A percentile compares a stretch with the other conserved stretches of the same genome.
These are phyloP conservation scores for Dascillus cervinus DNA, from an alignment of 2,888 invertebrate species.

Conservation along the genomic window DNA sequence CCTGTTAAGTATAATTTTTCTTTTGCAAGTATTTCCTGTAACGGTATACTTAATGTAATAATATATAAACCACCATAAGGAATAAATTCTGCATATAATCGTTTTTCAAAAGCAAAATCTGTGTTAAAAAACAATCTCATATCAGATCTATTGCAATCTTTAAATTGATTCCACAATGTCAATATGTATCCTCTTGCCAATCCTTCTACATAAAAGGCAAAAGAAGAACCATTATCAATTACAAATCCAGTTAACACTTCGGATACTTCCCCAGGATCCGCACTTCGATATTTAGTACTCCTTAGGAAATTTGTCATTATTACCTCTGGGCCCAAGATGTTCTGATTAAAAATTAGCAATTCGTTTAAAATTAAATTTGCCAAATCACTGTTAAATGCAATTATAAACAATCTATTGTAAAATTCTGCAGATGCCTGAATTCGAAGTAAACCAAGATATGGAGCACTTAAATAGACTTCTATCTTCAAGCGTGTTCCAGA, in stretches of 20 bases:
- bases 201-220: conserved; percentile 21
- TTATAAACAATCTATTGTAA: conserved; percentile 19
- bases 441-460: conserved; percentile 7
- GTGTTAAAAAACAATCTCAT: conserved; percentile 31
- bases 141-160: conserved; percentile 5
- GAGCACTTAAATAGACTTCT: conserved; percentile 18
- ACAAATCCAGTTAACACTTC: conserved; percentile 20
- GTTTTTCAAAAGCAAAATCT: conserved; percentile 28
- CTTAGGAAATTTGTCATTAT: conserved; percentile 16
- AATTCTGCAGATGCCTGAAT: conserved; percentile 4
- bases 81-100: conserved; percentile 28
- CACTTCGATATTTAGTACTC: neutral
- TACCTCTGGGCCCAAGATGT: conserved; percentile 11
- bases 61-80: conserved; percentile 23
- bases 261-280: neutral
- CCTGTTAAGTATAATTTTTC: conserved; percentile 27
- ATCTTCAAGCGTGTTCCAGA: conserved; percentile 20
- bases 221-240: conserved; percentile 16
- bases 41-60: conserved; percentile 26
- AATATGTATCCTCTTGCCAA: conserved; percentile 9
- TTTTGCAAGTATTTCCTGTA: conserved; percentile 27
- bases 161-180: conserved; percentile 14
- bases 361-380: conserved; percentile 18
- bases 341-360: conserved; percentile 19
- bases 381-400: conserved; percentile 15